Base-by-base conservation (phyloP, 2,797 vertebrate species). In the Muscicapa striata region DNA sequence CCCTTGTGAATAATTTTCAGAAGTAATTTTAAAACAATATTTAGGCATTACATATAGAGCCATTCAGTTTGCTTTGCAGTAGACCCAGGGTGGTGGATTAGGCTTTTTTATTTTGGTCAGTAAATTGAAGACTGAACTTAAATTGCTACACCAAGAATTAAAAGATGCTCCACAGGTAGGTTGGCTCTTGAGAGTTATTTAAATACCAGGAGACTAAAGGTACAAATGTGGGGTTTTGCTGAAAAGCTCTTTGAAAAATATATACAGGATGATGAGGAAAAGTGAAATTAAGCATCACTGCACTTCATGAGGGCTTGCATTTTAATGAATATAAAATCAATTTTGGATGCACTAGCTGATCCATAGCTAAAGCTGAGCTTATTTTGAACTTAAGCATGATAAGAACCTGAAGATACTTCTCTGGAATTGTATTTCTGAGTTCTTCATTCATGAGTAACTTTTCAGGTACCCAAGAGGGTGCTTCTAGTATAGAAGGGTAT, bases 311-410 rank as follows among this genome's bases (percentile, higher is more conserved):
- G 14, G 19, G 10, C 67, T 92, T 93, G 63, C 54, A 76, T 93
- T 90, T 89, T 92, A 95, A 90, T 77, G 58, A 85, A 61, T 30
- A 70, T 51, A 76, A 95, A 79, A 92, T 80, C 72, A 64, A 38
- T 77, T 93, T 58, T 80, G 64, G n/a, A 55, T 77, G 36, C n/a
- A 48, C 19, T 84, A 74, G 27, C 51, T 93, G 72, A 92, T 75
- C 79, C 76, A 29, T 27, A 46, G 43, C 62, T 85, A 75, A 91
- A 92, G 58, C 55, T 55, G 62, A 90, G 68, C 32, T 85, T 57
- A 84, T 84, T 89, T 85, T 66, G 36, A 85, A 86, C 36, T 34
- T 80, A 62, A 77, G 58, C 26, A 12, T 45, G 26, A 62, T 27
- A 70, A 95, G 87, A 87, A 78, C 9, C 30, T 49, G 15, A 85